phyloP scores from a whole-genome alignment of 1,140 invertebrate genomes.

The Microplitis mediator region DNA sequence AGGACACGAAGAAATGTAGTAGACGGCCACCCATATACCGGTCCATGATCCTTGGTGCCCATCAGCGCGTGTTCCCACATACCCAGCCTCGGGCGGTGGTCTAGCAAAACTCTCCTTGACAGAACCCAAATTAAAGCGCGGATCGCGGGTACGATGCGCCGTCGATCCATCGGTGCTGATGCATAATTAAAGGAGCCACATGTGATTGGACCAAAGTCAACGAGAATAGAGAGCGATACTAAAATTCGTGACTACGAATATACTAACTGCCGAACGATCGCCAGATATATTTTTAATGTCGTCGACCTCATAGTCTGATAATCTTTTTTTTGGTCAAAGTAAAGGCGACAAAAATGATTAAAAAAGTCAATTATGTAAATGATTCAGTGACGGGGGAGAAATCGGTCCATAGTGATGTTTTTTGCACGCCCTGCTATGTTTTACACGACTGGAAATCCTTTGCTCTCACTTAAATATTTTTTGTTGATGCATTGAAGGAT shows the following conservation, averaged over 20 bases:
- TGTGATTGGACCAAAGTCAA: constrained; percentile 47
- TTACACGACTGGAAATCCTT: too few relatives aligned
- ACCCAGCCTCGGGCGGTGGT: constrained; percentile 50
- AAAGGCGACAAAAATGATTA: too few relatives aligned
- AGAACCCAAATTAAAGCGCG: constrained; percentile 52
- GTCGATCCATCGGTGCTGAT: constrained; percentile 34
- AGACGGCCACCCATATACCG: constrained; percentile 49
- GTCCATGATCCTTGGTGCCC: constrained; percentile 33
- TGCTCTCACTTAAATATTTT: too few relatives aligned
- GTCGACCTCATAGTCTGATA: too few relatives aligned
- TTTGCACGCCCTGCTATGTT: too few relatives aligned
- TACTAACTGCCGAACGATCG: not conserved
- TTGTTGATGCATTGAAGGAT: too few relatives aligned
- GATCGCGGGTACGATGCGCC: constrained; percentile 25
- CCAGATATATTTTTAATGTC: too few relatives aligned
- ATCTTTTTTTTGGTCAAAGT: too few relatives aligned
- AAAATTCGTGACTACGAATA: constrained; percentile 10
- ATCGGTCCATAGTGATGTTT: too few relatives aligned
- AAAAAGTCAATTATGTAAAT: too few relatives aligned
- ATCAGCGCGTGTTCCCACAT: constrained; percentile 47
- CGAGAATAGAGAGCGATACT: too few relatives aligned
- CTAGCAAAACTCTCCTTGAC: constrained; percentile 43
- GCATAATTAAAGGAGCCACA: constrained; percentile 57
- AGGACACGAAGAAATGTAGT: constrained; percentile 42
- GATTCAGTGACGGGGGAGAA: too few relatives aligned